Percentiles rank a stretch among this genome's conserved stretches.
Evolutionary conservation across 2,113 vertebrate genomes (phyloP).

Genomic region (Corydoras sp.): DNA sequence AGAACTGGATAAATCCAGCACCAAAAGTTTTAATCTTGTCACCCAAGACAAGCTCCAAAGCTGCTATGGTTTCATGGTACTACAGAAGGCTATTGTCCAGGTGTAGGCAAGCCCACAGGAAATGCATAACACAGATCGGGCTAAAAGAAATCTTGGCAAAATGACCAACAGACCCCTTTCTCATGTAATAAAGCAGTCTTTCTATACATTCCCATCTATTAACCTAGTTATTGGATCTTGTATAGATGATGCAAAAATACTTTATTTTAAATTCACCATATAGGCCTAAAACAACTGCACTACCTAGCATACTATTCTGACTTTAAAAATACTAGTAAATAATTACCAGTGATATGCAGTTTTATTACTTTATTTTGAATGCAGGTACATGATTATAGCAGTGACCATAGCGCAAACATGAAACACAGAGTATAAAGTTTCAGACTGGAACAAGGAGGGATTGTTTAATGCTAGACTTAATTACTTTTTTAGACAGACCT

Average conservation of each 20-base stretch:
- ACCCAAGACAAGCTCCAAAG: slow-evolving; percentile 42
- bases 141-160: slow-evolving; percentile 57
- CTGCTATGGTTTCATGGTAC: slow-evolving; percentile 41
- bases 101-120: slow-evolving; percentile 31
- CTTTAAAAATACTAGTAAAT: background rate
- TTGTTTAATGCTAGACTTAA: slow-evolving; percentile 34
- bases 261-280: background rate
- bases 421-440: slow-evolving; percentile 29
- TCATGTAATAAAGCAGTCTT: slow-evolving; percentile 49
- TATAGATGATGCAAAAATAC: background rate
- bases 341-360: background rate
- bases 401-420: background rate
- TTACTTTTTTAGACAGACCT: slow-evolving; percentile 37
- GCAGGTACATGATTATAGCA: background rate
- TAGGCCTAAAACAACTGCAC: slow-evolving; percentile 1
- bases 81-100: slow-evolving; percentile 48
- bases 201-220: slow-evolving; percentile 48
- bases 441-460: slow-evolving; percentile 41
- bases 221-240: slow-evolving; percentile 29
- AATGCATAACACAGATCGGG: slow-evolving; percentile 35
- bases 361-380: background rate
- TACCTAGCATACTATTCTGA: background rate
- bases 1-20: slow-evolving; percentile 27
- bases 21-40: slow-evolving; percentile 43
- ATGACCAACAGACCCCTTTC: slow-evolving; percentile 32